phyloP scores from a whole-genome alignment of 2,888 invertebrate genomes.

The Platypus cylindrus region DNA sequence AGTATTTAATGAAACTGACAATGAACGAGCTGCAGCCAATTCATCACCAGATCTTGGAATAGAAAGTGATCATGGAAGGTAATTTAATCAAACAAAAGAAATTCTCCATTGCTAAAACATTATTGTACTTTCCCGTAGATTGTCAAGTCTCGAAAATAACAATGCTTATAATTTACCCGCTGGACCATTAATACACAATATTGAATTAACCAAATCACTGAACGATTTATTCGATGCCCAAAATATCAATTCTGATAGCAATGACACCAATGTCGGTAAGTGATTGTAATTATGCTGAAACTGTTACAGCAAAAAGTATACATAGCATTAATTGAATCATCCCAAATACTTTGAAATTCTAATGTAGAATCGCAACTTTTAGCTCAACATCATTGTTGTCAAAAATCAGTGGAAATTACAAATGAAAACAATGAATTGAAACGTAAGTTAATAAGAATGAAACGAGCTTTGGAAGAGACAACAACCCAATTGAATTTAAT shows the following conservation, averaged over 20 bases:
- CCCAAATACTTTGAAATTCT: constrained; percentile 8
- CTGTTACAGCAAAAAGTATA: not conserved
- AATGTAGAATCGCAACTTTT: no score
- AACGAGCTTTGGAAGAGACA: constrained; percentile 64
- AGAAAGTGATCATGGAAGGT: constrained; percentile 61
- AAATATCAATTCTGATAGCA: constrained; percentile 13
- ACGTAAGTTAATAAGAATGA: constrained; percentile 55
- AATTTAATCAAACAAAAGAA: constrained; percentile 2
- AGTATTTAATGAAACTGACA: constrained; percentile 14
- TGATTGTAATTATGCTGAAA: not conserved
- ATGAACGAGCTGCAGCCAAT: constrained; percentile 34
- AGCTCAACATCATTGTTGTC: constrained; percentile 28
- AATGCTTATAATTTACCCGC: constrained; percentile 36
- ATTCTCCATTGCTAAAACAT: not conserved
- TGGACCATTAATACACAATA: constrained; percentile 34
- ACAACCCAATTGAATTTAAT: constrained; percentile 60
- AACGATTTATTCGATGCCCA: constrained; percentile 30
- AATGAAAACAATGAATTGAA: constrained; percentile 59
- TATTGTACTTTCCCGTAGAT: constrained; percentile 7
- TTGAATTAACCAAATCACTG: constrained; percentile 36
- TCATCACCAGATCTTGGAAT: constrained; percentile 83
- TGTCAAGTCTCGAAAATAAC: constrained; percentile 51
- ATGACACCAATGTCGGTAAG: not conserved
- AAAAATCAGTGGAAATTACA: constrained; percentile 25
- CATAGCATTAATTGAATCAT: not conserved